A percentile compares a stretch with the other conserved stretches of the same genome.
Conservation (phyloP, 1,140 invertebrate genomes). For the Drosophila busckii region DNA sequence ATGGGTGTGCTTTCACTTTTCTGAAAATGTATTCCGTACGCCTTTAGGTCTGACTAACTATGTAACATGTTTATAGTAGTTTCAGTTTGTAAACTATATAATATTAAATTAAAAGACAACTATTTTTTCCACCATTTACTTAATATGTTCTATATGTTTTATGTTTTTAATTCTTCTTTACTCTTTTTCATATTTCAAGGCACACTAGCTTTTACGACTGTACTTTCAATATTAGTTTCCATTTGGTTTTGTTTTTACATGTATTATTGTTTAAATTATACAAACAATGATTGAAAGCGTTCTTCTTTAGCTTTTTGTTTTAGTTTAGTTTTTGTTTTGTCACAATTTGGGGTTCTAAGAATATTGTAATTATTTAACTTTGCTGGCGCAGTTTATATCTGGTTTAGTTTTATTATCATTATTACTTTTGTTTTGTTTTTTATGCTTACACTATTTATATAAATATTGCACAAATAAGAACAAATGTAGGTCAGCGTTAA, state of each 20-base stretch:
- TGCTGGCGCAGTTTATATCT: conserved; percentile 26
- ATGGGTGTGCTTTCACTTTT: too few relatives aligned
- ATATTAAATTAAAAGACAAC: conserved; percentile 35
- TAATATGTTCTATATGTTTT: conserved; percentile 29
- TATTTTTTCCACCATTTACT: conserved; percentile 10
- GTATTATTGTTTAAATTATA: conserved; percentile 22
- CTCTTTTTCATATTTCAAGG: conserved; percentile 73
- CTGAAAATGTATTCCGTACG: too few relatives aligned
- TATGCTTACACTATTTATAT: conserved; percentile 51
- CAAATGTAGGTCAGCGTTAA: conserved; percentile 66
- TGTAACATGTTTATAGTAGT: too few relatives aligned
- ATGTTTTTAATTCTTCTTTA: conserved; percentile 25
- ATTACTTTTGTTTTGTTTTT: conserved; percentile 21
- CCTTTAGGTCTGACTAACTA: too few relatives aligned
- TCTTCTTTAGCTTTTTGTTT: conserved; percentile 12
- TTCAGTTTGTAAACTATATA: too few relatives aligned
- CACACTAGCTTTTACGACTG: conserved; percentile 76
- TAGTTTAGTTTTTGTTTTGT: conserved; percentile 18
- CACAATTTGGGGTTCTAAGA: conserved; percentile 34
- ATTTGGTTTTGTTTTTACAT: conserved; percentile 31
- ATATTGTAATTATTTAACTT: conserved; percentile 18
- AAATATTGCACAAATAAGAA: conserved; percentile 76
- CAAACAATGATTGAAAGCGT: too few relatives aligned
- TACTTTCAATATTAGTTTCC: conserved; percentile 60
- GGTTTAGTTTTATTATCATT: conserved; percentile 42